phyloP scores from a whole-genome alignment of 1,140 invertebrate genomes.

The Hylaeus volcanicus region DNA sequence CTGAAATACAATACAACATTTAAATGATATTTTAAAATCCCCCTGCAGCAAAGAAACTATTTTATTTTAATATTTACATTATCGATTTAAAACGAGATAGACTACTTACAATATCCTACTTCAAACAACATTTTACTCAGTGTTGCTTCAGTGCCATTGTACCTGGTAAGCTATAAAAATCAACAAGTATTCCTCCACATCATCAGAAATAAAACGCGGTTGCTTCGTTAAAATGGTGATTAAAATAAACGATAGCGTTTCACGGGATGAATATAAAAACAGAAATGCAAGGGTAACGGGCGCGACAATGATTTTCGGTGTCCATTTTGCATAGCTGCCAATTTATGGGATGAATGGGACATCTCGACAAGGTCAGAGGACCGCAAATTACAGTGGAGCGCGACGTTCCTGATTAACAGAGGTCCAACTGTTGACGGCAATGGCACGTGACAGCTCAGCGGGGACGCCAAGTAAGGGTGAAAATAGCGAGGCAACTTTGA shows the following conservation, averaged over 20 bases:
- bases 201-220: too few relatives aligned
- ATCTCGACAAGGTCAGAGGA: slow-evolving; percentile 5
- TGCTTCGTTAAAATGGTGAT: neutral
- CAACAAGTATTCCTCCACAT: too few relatives aligned
- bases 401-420: slow-evolving; percentile 31
- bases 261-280: neutral
- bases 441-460: neutral
- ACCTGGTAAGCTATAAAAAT: too few relatives aligned
- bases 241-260: neutral
- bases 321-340: slow-evolving; percentile 17
- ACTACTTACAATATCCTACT: too few relatives aligned
- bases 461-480: neutral
- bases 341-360: slow-evolving; percentile 10
- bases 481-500: neutral
- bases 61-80: too few relatives aligned
- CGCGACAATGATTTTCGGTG: neutral
- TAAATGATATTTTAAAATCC: too few relatives aligned
- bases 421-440: neutral
- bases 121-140: too few relatives aligned
- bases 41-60: too few relatives aligned
- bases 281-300: neutral
- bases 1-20: too few relatives aligned
- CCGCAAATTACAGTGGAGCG: slow-evolving; percentile 26
- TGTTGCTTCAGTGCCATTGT: too few relatives aligned
- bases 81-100: too few relatives aligned